Conservation (phyloP, 2,797 vertebrate genomes). For the Coracias cyanogaster region DNA sequence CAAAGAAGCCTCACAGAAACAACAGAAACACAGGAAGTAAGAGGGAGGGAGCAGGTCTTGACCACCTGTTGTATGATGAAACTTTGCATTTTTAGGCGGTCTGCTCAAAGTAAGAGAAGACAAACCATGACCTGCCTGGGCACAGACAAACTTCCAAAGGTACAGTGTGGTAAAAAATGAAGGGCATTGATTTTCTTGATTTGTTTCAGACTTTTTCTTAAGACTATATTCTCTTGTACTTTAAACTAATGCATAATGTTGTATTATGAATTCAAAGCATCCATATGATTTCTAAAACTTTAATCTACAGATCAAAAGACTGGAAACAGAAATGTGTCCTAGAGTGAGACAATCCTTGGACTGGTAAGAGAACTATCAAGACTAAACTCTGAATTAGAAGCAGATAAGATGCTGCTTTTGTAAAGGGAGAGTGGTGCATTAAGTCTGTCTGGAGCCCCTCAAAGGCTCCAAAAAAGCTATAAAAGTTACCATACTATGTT, state of each 20-base stretch:
- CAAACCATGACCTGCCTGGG: not conserved
- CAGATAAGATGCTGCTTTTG: not conserved
- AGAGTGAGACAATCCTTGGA: not conserved
- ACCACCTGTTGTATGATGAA: not conserved
- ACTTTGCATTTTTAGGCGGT: not conserved
- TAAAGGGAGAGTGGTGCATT: not conserved
- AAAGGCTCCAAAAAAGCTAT: not conserved
- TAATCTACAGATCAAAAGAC: not conserved
- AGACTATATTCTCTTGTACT: not conserved
- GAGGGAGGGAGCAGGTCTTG: not conserved
- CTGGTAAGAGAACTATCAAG: not conserved
- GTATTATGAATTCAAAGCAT: not conserved
- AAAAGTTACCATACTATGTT: not conserved
- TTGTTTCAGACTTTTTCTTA: not conserved
- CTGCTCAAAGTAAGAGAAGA: not conserved
- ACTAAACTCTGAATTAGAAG: not conserved
- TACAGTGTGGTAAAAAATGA: not conserved
- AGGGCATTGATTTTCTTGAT: not conserved
- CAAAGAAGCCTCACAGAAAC: not conserved
- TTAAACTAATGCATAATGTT: not conserved
- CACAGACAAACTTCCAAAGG: not conserved
- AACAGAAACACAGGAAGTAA: not conserved
- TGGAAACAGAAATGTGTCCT: not conserved
- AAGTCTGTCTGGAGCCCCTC: not conserved
- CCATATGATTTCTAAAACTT: not conserved